Conservation (phyloP, 2,888 invertebrate genomes). For the Nemotelus pantherinus region DNA sequence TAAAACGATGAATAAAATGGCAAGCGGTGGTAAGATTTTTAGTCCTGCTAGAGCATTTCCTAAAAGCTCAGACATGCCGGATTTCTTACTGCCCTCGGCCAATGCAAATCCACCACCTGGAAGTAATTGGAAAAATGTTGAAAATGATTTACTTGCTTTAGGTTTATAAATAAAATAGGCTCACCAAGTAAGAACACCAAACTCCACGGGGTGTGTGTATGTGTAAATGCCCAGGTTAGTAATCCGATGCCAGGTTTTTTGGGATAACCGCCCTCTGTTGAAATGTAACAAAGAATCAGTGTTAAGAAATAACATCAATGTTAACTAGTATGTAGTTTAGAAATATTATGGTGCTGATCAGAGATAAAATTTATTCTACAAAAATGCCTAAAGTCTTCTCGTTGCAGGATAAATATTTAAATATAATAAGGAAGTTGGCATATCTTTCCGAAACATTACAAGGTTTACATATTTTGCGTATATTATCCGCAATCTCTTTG, state of each 20-base stretch:
- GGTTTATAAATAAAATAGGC: slow-evolving; percentile 65
- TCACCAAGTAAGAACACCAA: slow-evolving; percentile 76
- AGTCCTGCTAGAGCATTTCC: slow-evolving; percentile 75
- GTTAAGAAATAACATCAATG: not conserved
- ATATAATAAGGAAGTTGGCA: no score
- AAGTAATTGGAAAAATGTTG: not conserved
- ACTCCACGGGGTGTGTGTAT: slow-evolving; percentile 87
- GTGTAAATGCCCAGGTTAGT: slow-evolving; percentile 82
- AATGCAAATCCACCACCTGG: slow-evolving; percentile 87
- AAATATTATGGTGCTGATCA: no score
- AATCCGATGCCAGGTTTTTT: slow-evolving; percentile 72
- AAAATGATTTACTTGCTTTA: not conserved
- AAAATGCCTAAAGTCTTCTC: no score
- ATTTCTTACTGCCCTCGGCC: slow-evolving; percentile 82
- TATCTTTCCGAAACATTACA: no score
- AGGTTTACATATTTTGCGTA: no score
- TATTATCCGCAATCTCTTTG: no score
- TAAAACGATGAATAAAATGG: slow-evolving; percentile 77
- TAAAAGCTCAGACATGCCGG: slow-evolving; percentile 78
- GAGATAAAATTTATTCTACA: no score
- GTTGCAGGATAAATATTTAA: no score
- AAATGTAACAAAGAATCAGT: not conserved
- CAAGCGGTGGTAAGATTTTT: slow-evolving; percentile 68
- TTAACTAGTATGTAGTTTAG: not conserved
- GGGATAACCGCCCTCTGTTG: slow-evolving; percentile 61